Evolutionary conservation across 2,888 invertebrate species (phyloP).

Genomic region (Pterostichus madidus): DNA sequence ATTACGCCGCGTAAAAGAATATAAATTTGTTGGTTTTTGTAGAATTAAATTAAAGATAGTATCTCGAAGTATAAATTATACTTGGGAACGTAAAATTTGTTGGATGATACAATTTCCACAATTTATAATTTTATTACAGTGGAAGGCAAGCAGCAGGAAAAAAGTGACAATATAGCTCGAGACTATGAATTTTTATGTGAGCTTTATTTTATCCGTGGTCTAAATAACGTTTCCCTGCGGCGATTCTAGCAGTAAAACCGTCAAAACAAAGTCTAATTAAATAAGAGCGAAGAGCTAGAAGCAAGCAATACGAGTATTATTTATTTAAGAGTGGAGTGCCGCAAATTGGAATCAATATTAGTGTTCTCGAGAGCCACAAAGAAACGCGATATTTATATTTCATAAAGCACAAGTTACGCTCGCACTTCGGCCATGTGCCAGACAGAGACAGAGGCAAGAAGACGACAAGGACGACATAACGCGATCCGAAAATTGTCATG

Average conservation of each 20-base stretch:
- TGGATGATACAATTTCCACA: conserved; percentile 1
- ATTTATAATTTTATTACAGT: conserved; percentile 40
- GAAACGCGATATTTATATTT: conserved; percentile 67
- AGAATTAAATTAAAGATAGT: not conserved
- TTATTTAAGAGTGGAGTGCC: conserved; percentile 66
- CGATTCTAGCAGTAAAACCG: conserved; percentile 63
- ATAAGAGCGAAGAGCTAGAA: conserved; percentile 54
- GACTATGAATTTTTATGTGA: conserved; percentile 54
- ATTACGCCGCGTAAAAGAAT: not conserved
- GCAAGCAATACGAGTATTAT: conserved; percentile 67
- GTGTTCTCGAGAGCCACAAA: conserved; percentile 61
- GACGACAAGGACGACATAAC: conserved; percentile 25
- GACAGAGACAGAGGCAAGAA: not conserved
- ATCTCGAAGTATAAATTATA: not conserved
- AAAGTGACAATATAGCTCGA: conserved; percentile 37
- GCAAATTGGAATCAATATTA: conserved; percentile 67
- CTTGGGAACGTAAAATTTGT: conserved; percentile 28
- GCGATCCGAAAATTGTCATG: conserved; percentile 63
- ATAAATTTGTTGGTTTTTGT: not conserved
- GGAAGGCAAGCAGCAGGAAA: not conserved
- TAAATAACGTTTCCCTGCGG: conserved; percentile 61
- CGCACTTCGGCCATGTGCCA: not conserved
- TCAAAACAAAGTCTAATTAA: conserved; percentile 66
- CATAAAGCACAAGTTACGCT: conserved; percentile 63
- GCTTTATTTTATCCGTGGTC: conserved; percentile 45